phyloP scores from a whole-genome alignment of 2,113 vertebrate species.

The Pterophyllum scalare region DNA sequence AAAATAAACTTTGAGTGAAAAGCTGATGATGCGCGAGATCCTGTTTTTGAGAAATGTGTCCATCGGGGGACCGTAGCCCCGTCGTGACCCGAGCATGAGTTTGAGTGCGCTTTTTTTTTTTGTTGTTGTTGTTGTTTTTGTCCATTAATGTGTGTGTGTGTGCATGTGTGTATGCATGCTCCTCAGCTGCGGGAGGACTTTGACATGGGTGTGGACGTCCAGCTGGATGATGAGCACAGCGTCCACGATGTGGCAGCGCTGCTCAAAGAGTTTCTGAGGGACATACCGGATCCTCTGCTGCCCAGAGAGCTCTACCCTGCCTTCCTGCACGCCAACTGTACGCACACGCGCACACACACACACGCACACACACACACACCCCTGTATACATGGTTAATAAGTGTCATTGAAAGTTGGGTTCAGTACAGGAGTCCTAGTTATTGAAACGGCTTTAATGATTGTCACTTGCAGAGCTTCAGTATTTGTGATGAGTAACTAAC shows the following conservation, averaged over 20 bases:
- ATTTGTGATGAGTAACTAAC: not conserved
- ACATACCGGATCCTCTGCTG: constrained; percentile 90
- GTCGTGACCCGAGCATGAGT: not conserved
- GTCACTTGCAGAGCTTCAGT: not conserved
- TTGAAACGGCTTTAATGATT: too few relatives aligned
- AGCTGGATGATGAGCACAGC: constrained; percentile 87
- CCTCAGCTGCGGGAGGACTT: constrained; percentile 77
- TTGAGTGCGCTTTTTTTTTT: not conserved
- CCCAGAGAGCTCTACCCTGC: constrained; percentile 88
- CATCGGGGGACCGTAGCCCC: not conserved
- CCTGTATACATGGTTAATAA: too few relatives aligned
- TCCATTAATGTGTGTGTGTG: not conserved
- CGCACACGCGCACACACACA: not conserved
- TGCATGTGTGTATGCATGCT: too few relatives aligned
- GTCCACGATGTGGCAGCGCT: constrained; percentile 92
- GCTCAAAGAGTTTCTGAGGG: constrained; percentile 91
- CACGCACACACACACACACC: not conserved
- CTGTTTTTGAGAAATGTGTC: constrained; percentile 52
- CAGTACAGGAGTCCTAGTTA: too few relatives aligned
- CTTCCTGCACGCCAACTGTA: constrained; percentile 90
- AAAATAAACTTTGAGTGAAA: constrained; percentile 17
- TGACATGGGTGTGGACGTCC: constrained; percentile 77
- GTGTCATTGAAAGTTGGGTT: too few relatives aligned
- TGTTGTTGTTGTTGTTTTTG: not conserved
- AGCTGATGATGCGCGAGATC: constrained; percentile 55